Base-by-base conservation (phyloP, 2,113 vertebrate genomes). In the Cathartes aura region DNA sequence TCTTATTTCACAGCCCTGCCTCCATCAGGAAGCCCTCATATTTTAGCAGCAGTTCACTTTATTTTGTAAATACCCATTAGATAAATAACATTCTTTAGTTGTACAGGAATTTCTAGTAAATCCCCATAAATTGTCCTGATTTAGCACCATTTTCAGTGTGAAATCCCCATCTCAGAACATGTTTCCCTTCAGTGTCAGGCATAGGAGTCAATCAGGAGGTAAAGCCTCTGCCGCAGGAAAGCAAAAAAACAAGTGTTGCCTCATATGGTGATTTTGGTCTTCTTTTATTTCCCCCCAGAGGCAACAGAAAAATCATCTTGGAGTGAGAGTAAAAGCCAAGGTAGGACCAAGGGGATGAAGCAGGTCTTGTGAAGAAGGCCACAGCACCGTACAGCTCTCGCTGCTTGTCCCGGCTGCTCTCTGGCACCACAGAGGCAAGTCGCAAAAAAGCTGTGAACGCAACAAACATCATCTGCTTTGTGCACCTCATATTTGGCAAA, bases 311-410 rank as follows among this genome's bases (percentile, higher is more conserved):
- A 76, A n/a, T 36, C 12, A 40, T 32, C 18, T 56, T 43, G 24
- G 23, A 73, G 24, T 8, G 1, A 59, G 7, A 67, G 34, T 29
- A 64, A 64, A 55, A 86, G 20, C 26, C 1, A 0, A 36, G 9
- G 30, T 6, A 45, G 45, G 23, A 15, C 36, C 23, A 26, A 10
- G 4, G 16, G 9, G 12, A 47, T n/a, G 56, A 79, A 70, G 47
- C 8, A 55, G 38, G 38, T 42, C 48, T 72, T 21, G 6, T 30
- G 48, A 8, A 84, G 38, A 15, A 66, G 24, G 24, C 38, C 50
- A 18, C 13, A 43, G 40, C 11, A 32, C 8, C 0, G 0, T 8
- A 23, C 11, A 50, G 47, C 12, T 67, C 24, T 12, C 5, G 3
- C 34, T 16, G 15, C 27, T 40, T 7, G 2, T 48, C 50, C 59